phyloP scores from a whole-genome alignment of 1,140 invertebrate species.

The Bombus affinis region DNA sequence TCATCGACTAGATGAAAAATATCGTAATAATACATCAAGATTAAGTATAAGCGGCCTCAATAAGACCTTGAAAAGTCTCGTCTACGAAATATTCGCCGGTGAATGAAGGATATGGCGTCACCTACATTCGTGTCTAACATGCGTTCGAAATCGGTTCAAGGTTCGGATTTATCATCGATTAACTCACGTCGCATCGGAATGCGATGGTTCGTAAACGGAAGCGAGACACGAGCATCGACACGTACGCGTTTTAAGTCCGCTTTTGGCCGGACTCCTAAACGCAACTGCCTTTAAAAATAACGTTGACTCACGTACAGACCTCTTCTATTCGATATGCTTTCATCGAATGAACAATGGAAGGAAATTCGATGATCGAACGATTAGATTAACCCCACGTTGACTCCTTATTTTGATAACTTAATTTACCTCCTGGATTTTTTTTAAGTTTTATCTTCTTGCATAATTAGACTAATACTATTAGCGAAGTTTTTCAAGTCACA shows the following conservation, averaged over 20 bases:
- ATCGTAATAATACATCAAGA: neutral
- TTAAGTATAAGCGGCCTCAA: neutral
- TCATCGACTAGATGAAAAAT: neutral
- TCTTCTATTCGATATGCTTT: neutral
- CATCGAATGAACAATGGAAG: neutral
- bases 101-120: slow-evolving; percentile 61
- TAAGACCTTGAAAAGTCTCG: slow-evolving; percentile 5
- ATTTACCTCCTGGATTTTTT: neutral
- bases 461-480: neutral
- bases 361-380: neutral
- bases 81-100: slow-evolving; percentile 4
- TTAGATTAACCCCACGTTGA: neutral
- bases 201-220: slow-evolving; percentile 29
- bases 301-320: neutral
- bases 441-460: neutral
- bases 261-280: neutral
- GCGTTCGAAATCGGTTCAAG: slow-evolving; percentile 73
- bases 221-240: neutral
- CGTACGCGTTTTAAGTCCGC: slow-evolving; percentile 1
- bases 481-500: no score
- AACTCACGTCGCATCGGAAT: slow-evolving; percentile 26
- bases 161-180: slow-evolving; percentile 48
- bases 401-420: neutral
- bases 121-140: slow-evolving; percentile 57
- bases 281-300: slow-evolving; percentile 21